These are phyloP conservation scores for Sisor rabdophorus DNA, from an alignment of 2,113 vertebrate species.

Conservation along the genomic window DNA sequence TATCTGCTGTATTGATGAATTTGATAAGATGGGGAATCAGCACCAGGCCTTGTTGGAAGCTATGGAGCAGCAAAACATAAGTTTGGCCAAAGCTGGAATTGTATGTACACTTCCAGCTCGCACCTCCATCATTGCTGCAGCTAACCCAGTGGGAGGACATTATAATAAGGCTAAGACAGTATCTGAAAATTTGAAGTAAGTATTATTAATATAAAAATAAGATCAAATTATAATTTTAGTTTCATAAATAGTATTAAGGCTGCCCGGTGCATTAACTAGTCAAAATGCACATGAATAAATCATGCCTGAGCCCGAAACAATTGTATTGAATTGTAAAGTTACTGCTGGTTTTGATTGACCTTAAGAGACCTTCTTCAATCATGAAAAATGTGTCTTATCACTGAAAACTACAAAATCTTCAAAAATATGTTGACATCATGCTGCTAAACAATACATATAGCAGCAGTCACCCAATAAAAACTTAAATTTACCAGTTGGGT, in stretches of 20 bases:
- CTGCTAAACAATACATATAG: neutral
- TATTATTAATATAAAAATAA: constrained; percentile 1
- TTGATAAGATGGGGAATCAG: constrained; percentile 95
- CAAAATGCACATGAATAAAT: neutral
- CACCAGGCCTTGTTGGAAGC: constrained; percentile 94
- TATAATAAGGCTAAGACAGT: constrained; percentile 96
- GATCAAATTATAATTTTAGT: neutral
- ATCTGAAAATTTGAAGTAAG: constrained; percentile 94
- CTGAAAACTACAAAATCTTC: neutral
- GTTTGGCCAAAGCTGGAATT: constrained; percentile 94
- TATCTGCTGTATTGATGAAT: constrained; percentile 97
- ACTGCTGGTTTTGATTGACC: neutral
- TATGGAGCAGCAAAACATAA: constrained; percentile 98
- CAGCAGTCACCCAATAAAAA: neutral
- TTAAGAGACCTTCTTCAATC: neutral
- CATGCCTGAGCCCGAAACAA: neutral
- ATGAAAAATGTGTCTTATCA: neutral
- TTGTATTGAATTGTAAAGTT: neutral
- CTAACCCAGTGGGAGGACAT: constrained; percentile 92
- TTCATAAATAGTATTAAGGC: neutral
- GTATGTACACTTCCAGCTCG: constrained; percentile 92
- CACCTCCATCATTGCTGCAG: constrained; percentile 89
- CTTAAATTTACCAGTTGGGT: neutral
- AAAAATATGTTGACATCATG: too few species aligned
- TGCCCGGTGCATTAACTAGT: neutral